Conservation (phyloP, 2,113 vertebrate species). For the Blennius ocellaris region DNA sequence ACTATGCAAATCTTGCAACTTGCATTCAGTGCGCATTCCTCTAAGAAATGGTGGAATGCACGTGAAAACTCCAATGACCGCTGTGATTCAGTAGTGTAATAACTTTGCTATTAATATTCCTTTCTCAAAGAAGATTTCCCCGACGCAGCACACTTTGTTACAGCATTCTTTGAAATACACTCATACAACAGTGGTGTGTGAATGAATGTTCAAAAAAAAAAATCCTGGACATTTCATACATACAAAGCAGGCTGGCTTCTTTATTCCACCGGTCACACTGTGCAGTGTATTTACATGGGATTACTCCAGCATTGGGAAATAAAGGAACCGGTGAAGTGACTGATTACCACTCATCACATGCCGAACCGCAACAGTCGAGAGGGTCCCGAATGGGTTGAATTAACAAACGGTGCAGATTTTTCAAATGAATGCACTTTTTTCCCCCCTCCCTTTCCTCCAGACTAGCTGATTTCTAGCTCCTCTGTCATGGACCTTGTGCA, state of each 20-base stretch:
- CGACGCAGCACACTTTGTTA: background rate
- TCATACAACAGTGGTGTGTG: background rate
- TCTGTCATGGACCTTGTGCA: constrained; percentile 31
- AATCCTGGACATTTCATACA: background rate
- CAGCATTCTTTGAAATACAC: background rate
- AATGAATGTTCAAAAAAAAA: background rate
- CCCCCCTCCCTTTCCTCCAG: background rate
- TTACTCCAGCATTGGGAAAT: constrained; percentile 25
- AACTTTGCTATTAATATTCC: background rate
- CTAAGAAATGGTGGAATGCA: background rate
- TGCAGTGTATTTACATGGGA: background rate
- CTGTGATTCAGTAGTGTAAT: background rate
- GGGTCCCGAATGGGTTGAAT: constrained; percentile 34
- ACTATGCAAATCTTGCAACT: background rate
- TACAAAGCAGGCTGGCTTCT: background rate
- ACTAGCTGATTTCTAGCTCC: background rate
- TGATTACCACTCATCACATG: constrained; percentile 47
- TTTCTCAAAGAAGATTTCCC: background rate
- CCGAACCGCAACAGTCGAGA: constrained; percentile 30
- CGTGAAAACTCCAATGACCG: background rate
- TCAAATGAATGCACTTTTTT: constrained; percentile 34
- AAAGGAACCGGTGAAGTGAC: constrained; percentile 13
- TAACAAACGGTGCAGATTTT: constrained; percentile 21
- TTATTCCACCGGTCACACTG: background rate
- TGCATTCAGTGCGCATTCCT: background rate